Evolutionary conservation across 2,888 invertebrate genomes (phyloP).

Genomic region (Muscina levida): DNA sequence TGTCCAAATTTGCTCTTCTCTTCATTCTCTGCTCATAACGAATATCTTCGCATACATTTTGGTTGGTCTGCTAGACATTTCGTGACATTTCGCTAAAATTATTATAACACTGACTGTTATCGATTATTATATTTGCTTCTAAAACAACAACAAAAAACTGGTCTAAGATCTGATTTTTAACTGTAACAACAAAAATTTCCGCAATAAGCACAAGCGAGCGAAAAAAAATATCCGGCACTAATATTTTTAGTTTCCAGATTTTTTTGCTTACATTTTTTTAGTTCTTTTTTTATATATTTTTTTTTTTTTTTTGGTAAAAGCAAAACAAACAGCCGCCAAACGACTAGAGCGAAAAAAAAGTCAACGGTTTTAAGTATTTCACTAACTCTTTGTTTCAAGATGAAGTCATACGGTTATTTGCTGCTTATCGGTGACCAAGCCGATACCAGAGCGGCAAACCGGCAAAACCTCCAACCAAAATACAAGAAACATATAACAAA

Average conservation of each 20-base stretch:
- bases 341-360: background rate
- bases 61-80: too few relatives aligned
- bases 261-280: background rate
- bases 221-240: conserved; percentile 3
- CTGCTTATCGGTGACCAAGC: background rate
- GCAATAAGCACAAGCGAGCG: background rate
- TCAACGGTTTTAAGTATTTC: background rate
- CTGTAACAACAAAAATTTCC: background rate
- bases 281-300: background rate
- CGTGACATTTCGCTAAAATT: conserved; percentile 1
- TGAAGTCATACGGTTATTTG: conserved; percentile 13
- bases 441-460: conserved; percentile 1
- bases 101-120: background rate
- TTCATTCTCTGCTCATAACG: too few relatives aligned
- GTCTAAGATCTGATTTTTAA: background rate
- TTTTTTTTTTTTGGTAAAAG: background rate
- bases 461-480: conserved; percentile 13
- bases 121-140: background rate
- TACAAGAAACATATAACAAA: too few relatives aligned
- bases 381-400: background rate
- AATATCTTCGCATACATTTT: too few relatives aligned
- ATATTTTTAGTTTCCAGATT: conserved; percentile 4
- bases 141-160: too few relatives aligned
- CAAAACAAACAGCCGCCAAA: background rate
- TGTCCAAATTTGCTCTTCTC: too few relatives aligned